Evolutionary conservation across 2,888 invertebrate genomes (phyloP).

Genomic region (Cactoblastis cactorum): DNA sequence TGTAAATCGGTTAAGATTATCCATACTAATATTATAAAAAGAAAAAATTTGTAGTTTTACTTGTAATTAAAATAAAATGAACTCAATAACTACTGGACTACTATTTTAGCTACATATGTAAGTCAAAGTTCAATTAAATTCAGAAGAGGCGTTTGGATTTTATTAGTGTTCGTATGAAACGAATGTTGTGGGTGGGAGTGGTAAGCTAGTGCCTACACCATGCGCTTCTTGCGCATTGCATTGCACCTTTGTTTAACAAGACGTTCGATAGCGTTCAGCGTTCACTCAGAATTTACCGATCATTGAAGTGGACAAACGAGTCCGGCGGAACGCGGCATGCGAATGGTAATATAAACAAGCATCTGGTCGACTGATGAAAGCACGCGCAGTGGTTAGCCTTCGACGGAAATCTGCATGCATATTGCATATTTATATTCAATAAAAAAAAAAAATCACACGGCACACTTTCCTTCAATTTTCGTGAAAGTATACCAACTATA

Average conservation of each 20-base stretch:
- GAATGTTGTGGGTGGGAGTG: constrained; percentile 1
- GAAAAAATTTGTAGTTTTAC: too few relatives aligned
- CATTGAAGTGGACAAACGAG: constrained; percentile 44
- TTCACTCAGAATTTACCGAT: constrained; percentile 31
- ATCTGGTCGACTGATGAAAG: constrained; percentile 52
- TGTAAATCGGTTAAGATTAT: too few relatives aligned
- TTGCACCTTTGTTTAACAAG: constrained; percentile 10
- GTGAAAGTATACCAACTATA: constrained; percentile 67
- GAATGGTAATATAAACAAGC: constrained; percentile 50
- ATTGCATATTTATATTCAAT: constrained; percentile 42
- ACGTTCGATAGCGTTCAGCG: constrained; percentile 18
- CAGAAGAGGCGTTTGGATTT: neutral
- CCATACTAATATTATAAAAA: too few relatives aligned
- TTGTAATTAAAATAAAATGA: too few relatives aligned
- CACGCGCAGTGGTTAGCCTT: constrained; percentile 51
- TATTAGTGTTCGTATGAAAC: neutral
- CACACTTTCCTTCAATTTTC: constrained; percentile 73
- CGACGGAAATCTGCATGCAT: constrained; percentile 42
- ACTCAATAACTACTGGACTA: too few relatives aligned
- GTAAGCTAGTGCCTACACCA: neutral
- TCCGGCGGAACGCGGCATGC: constrained; percentile 41
- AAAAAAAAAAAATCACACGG: constrained; percentile 62
- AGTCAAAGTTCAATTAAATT: neutral
- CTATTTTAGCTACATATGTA: too few relatives aligned
- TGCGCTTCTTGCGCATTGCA: constrained; percentile 9